Evolutionary conservation across 92 coral and sea anemone genomes (phyloP).

Genomic region (Anthopleura xanthogrammica): DNA sequence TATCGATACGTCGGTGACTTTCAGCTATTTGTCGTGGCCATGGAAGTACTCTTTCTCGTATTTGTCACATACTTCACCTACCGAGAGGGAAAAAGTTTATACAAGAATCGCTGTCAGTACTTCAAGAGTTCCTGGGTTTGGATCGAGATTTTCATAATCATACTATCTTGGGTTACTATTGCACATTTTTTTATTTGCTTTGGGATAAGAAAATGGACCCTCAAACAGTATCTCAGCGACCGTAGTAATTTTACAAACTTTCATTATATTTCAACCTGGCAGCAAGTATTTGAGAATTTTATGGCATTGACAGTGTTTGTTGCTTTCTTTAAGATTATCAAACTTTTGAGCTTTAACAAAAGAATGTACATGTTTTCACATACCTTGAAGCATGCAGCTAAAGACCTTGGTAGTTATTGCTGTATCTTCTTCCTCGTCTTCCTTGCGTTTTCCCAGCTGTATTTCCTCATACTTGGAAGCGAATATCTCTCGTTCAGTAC

Average conservation of each 20-base stretch:
- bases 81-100: constrained; percentile 66
- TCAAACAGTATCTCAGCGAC: constrained; percentile 53
- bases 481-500: constrained; percentile 70
- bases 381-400: constrained; percentile 67
- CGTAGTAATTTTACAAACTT: constrained; percentile 74
- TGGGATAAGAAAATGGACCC: constrained; percentile 73
- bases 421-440: constrained; percentile 54
- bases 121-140: constrained; percentile 72
- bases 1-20: constrained; percentile 93
- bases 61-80: constrained; percentile 77
- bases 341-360: constrained; percentile 83
- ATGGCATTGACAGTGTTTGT: constrained; percentile 70
- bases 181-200: constrained; percentile 73
- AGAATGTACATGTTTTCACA: constrained; percentile 78
- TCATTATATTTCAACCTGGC: constrained; percentile 86
- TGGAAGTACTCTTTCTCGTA: constrained; percentile 70
- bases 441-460: constrained; percentile 69
- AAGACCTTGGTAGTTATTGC: constrained; percentile 59
- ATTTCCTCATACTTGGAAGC: constrained; percentile 56
- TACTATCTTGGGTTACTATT: constrained; percentile 73
- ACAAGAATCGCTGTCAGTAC: constrained; percentile 37
- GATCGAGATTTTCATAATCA: constrained; percentile 59
- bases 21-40: constrained; percentile 75
- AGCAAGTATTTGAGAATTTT: constrained; percentile 71
- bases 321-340: constrained; percentile 65